Percentiles rank a stretch among this genome's conserved stretches.
Evolutionary conservation across 2,888 invertebrate genomes (phyloP).

Genomic region (Drosophila lacicola): DNA sequence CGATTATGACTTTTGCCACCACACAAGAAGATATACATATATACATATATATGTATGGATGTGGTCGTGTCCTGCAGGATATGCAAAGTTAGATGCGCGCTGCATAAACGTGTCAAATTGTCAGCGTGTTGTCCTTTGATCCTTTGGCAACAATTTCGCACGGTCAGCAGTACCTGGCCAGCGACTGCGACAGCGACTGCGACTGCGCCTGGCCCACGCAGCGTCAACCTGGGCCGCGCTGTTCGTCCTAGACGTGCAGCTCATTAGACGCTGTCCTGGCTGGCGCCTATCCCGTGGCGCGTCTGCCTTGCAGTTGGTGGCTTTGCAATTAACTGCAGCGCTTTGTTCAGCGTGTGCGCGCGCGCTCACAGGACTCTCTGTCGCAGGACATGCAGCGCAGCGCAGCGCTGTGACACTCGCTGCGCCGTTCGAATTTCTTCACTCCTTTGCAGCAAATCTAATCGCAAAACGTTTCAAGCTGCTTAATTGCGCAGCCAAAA

Average conservation of each 20-base stretch:
- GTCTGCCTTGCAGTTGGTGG: slow-evolving; percentile 67
- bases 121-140: slow-evolving; percentile 58
- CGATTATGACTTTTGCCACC: slow-evolving; percentile 76
- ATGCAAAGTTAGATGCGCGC: slow-evolving; percentile 28
- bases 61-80: not conserved
- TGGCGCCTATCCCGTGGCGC: slow-evolving; percentile 75
- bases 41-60: not conserved
- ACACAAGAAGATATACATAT: slow-evolving; percentile 61
- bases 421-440: slow-evolving; percentile 58
- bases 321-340: slow-evolving; percentile 79
- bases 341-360: slow-evolving; percentile 43
- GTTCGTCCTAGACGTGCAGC: slow-evolving; percentile 46
- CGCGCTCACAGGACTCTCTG: slow-evolving; percentile 42
- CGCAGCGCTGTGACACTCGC: slow-evolving; percentile 43
- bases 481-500: slow-evolving; percentile 57
- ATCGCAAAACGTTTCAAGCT: slow-evolving; percentile 59
- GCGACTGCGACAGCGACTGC: not conserved
- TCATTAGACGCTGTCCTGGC: slow-evolving; percentile 61
- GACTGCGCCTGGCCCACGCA: slow-evolving; percentile 64
- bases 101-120: slow-evolving; percentile 69
- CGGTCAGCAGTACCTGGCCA: slow-evolving; percentile 39
- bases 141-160: slow-evolving; percentile 61
- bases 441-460: slow-evolving; percentile 72
- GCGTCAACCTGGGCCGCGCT: too few species aligned
- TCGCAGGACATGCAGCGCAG: slow-evolving; percentile 32